Evolutionary conservation across 2,888 invertebrate species (phyloP).

Genomic region (Drosophila tripunctata): DNA sequence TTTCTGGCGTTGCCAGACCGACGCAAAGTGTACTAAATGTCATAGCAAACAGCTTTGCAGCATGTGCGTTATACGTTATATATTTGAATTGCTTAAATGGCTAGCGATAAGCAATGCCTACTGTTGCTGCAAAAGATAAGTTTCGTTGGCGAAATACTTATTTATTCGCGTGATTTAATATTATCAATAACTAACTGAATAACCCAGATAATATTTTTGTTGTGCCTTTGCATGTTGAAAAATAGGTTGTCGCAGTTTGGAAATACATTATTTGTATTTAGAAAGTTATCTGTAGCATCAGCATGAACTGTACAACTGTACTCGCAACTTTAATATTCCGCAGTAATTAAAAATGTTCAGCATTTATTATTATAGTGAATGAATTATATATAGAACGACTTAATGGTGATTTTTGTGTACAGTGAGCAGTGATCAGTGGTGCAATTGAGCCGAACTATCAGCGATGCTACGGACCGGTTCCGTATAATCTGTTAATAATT

Average conservation of each 20-base stretch:
- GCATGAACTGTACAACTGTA: constrained; percentile 29
- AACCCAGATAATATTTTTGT: background rate
- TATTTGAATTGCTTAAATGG: background rate
- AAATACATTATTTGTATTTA: background rate
- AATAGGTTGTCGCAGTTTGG: background rate
- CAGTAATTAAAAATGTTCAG: constrained; percentile 52
- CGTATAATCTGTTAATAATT: constrained; percentile 78
- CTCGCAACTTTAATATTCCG: constrained; percentile 2
- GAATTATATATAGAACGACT: constrained; percentile 33
- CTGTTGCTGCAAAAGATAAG: background rate
- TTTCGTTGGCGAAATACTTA: background rate
- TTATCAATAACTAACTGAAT: background rate
- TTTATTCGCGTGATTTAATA: too few species aligned
- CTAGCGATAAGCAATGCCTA: background rate
- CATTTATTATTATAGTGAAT: constrained; percentile 6
- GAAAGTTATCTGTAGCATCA: constrained; percentile 30
- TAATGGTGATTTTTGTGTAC: constrained; percentile 46
- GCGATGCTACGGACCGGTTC: constrained; percentile 60
- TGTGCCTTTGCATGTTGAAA: background rate
- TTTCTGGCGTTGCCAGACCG: constrained; percentile 28
- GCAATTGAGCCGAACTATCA: constrained; percentile 81
- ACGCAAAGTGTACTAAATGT: constrained; percentile 20
- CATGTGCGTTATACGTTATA: background rate
- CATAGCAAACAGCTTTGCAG: constrained; percentile 24
- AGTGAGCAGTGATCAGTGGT: constrained; percentile 45